A percentile compares a stretch with the other conserved stretches of the same genome.
These are phyloP conservation scores for Paralichthys olivaceus DNA, from an alignment of 2,113 vertebrate genomes.

Conservation along the genomic window DNA sequence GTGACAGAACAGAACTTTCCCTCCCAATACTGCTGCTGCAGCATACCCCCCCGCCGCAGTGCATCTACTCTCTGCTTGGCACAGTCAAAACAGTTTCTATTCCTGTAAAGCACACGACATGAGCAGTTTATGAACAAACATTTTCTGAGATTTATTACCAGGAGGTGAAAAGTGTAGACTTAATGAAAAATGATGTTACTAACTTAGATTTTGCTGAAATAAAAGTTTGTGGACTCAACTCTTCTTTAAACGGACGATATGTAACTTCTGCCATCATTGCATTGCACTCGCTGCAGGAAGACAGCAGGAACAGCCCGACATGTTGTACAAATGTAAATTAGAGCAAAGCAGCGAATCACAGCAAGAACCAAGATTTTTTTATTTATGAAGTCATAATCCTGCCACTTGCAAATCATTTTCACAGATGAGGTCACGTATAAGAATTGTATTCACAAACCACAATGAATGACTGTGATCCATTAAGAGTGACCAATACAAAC, in stretches of 20 bases:
- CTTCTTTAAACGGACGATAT: background rate
- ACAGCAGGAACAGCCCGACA: no score
- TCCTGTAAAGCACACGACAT: conserved; percentile 12
- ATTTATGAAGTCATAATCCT: no score
- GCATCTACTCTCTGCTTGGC: conserved; percentile 15
- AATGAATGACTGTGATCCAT: no score
- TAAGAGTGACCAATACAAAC: no score
- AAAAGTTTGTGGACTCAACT: conserved; percentile 10
- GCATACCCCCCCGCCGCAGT: background rate
- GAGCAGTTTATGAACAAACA: conserved; percentile 30
- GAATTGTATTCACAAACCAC: no score
- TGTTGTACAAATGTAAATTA: no score
- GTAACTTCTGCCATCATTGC: background rate
- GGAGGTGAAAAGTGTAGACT: background rate
- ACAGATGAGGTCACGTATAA: no score
- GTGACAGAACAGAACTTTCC: conserved; percentile 17
- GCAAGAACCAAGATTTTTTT: no score
- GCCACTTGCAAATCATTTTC: no score
- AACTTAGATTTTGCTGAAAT: background rate
- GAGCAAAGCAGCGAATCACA: no score
- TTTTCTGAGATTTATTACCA: conserved; percentile 9
- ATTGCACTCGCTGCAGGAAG: no score
- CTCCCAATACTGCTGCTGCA: conserved; percentile 30
- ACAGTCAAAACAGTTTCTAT: conserved; percentile 10
- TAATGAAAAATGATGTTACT: conserved; percentile 18